phyloP scores from a whole-genome alignment of 2,888 invertebrate species.

The Xanthostigma xanthostigma region DNA sequence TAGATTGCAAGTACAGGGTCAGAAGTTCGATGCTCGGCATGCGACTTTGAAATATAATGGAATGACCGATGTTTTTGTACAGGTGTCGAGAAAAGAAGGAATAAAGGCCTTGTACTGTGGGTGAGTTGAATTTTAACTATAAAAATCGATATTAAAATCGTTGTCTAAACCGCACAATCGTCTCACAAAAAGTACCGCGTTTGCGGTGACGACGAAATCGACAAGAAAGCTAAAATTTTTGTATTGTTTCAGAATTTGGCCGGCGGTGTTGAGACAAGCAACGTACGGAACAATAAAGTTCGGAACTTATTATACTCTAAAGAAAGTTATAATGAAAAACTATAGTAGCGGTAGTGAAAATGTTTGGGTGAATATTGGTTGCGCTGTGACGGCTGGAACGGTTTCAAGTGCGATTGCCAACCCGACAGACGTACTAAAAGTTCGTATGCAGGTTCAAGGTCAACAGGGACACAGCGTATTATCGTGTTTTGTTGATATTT shows the following conservation, averaged over 20 bases:
- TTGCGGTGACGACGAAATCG: too few relatives aligned
- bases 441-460: constrained; percentile 78
- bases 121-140: constrained; percentile 30
- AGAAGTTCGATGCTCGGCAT: constrained; percentile 61
- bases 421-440: constrained; percentile 92
- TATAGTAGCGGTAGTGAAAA: constrained; percentile 35
- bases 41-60: constrained; percentile 69
- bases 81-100: constrained; percentile 80
- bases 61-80: constrained; percentile 80
- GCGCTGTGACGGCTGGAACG: constrained; percentile 76
- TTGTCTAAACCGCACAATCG: too few relatives aligned
- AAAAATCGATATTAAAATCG: too few relatives aligned
- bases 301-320: constrained; percentile 85
- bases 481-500: constrained; percentile 68
- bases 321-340: constrained; percentile 47
- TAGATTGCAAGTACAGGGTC: constrained; percentile 86
- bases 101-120: constrained; percentile 72
- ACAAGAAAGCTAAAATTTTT: too few relatives aligned
- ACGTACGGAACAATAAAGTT: constrained; percentile 95
- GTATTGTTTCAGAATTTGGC: constrained; percentile 59
- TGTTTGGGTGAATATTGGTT: constrained; percentile 56
- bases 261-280: constrained; percentile 82
- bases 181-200: too few relatives aligned
- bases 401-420: constrained; percentile 89
- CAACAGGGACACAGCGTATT: constrained; percentile 38